Evolutionary conservation across 2,888 invertebrate species (phyloP), one percentile per base, ranked within the genome.

Genomic region (Stenurella melanura): DNA sequence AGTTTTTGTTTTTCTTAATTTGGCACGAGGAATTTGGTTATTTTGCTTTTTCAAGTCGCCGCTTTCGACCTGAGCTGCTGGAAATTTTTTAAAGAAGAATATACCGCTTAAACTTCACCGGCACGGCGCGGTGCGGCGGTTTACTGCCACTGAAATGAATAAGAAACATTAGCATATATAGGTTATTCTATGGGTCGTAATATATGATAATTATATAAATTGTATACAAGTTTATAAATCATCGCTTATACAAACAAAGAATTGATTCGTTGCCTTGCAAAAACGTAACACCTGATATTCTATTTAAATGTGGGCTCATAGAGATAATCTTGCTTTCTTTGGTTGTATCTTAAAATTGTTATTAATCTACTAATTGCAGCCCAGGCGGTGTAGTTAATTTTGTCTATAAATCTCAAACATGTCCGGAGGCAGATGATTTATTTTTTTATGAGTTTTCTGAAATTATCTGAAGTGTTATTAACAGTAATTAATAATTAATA

Each of bases 1-100:
- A 50, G 50, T 50, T 50, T 50, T 50, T 50, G 50, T 50, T 50
- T 50, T 50, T 50, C 42, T 50, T 50, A n/a, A 50, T 50, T 50
- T 50, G 50, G 50, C 50, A 15, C 15, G 50, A 50, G 15, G 50
- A 50, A 50, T 50, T 50, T 11, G 12, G 15, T 11, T 50, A n/a
- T 6, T 50, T 50, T 50, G 15, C n/a, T 15, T 50, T 50, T 50
- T 50, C n/a, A n/a, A 6, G 50, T 50, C n/a, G 50, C 50, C n/a
- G 50, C 50, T n/a, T 50, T 50, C 50, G 15, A 50, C n/a, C 50
- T 50, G 50, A 50, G 2, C 15, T n/a, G 50, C 5, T n/a, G 50
- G 6, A n/a, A 7, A n/a, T 50, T 50, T 50, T 50, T 50, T 50
- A 50, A 50, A 50, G n/a, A 5, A 50, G n/a, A 15, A 12, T n/a